These are phyloP conservation scores for Auanema sp. DNA, from an alignment of 2,888 invertebrate species.

Conservation along the genomic window DNA sequence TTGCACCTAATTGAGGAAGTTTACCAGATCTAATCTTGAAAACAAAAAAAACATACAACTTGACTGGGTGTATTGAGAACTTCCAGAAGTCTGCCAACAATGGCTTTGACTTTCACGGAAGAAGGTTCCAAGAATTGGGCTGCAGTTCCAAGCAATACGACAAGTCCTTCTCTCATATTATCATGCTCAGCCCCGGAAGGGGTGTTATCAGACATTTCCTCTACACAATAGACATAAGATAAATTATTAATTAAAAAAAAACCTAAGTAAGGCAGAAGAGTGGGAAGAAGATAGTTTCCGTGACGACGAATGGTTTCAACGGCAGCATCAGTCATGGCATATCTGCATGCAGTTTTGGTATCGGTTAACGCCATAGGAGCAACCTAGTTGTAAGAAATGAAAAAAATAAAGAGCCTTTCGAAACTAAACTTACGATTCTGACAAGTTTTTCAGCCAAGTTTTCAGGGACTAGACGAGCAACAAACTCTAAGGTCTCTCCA, in stretches of 20 bases:
- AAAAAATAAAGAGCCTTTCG: neutral
- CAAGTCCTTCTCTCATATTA: slow-evolving; percentile 87
- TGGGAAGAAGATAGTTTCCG: slow-evolving; percentile 74
- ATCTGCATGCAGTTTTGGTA: slow-evolving; percentile 76
- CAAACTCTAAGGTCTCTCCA: neutral
- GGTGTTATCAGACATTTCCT: slow-evolving; percentile 35
- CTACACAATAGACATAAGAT: slow-evolving; percentile 12
- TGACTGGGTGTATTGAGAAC: slow-evolving; percentile 94
- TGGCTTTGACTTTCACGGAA: slow-evolving; percentile 75
- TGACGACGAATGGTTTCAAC: slow-evolving; percentile 86
- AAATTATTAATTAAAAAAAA: slow-evolving; percentile 4
- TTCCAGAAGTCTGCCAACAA: slow-evolving; percentile 83
- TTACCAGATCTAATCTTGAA: neutral
- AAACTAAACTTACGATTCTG: neutral
- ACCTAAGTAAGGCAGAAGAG: slow-evolving; percentile 65
- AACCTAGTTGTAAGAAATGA: slow-evolving; percentile 34
- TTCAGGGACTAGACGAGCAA: neutral
- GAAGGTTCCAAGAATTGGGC: slow-evolving; percentile 71
- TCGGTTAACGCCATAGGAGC: slow-evolving; percentile 85
- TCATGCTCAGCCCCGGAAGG: slow-evolving; percentile 72
- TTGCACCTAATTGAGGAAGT: slow-evolving; percentile 77
- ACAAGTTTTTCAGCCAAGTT: neutral
- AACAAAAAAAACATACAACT: slow-evolving; percentile 70
- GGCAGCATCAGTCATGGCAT: slow-evolving; percentile 91
- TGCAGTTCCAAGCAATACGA: slow-evolving; percentile 92